Conservation (phyloP, 2,797 vertebrate species). For the Morus bassanus region DNA sequence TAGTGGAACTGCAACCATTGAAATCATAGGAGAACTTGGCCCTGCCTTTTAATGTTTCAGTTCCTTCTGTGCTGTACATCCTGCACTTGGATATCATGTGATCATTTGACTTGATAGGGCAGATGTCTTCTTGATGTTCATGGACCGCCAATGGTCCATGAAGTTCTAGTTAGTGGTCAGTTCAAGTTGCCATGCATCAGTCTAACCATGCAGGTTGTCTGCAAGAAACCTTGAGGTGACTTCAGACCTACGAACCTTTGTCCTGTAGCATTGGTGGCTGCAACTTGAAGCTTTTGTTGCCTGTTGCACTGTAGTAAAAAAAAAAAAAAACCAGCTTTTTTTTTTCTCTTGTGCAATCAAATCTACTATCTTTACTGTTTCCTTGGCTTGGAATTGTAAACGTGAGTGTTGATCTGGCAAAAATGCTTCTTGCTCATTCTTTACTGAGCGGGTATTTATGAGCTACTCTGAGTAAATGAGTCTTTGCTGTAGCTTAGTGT, state of each 20-base stretch:
- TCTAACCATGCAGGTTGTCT: not conserved
- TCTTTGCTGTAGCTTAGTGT: not conserved
- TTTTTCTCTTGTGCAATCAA: not conserved
- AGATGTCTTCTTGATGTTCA: not conserved
- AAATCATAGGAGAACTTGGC: not conserved
- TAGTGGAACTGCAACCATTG: not conserved
- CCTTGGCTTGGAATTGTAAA: not conserved
- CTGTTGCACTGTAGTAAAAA: not conserved
- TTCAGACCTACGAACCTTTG: not conserved
- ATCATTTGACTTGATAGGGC: not conserved
- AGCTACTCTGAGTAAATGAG: not conserved
- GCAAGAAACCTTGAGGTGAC: not conserved
- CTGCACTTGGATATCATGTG: not conserved
- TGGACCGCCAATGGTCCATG: not conserved
- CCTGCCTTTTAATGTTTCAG: not conserved
- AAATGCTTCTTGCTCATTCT: conserved; percentile 4
- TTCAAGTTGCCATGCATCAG: not conserved
- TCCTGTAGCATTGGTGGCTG: not conserved
- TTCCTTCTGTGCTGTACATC: not conserved
- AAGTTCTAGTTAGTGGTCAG: not conserved
- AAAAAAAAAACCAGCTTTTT: not conserved
- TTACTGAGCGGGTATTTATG: not conserved
- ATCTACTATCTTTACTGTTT: not conserved
- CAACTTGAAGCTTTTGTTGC: not conserved
- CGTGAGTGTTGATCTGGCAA: not conserved